Conservation (phyloP, 2,888 invertebrate species). For the Nomada goodeniana region DNA sequence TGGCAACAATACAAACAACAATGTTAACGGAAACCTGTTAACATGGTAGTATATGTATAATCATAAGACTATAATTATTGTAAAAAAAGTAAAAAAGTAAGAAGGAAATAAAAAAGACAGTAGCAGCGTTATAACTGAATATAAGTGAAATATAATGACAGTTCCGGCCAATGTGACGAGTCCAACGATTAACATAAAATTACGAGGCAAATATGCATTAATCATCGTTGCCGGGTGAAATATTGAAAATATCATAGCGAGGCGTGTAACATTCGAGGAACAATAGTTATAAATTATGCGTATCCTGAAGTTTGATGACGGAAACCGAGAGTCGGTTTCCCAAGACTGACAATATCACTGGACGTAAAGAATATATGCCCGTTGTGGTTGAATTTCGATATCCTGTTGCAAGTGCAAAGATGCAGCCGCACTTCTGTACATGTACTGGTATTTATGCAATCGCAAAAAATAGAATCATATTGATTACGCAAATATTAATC, state of each 20-base stretch:
- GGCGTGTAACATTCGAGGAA: not conserved
- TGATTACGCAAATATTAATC: not conserved
- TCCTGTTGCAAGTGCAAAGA: constrained; percentile 77
- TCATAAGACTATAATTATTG: no score
- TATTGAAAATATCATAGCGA: not conserved
- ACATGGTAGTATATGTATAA: no score
- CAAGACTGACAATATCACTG: constrained; percentile 26
- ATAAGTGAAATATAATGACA: not conserved
- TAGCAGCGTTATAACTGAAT: not conserved
- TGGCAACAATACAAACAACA: constrained; percentile 7
- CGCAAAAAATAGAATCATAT: not conserved
- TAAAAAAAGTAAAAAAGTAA: no score
- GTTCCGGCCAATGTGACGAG: not conserved
- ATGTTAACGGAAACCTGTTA: not conserved
- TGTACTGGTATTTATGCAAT: constrained; percentile 32
- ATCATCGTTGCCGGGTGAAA: not conserved
- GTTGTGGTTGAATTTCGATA: constrained; percentile 66
- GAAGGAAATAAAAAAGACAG: no score
- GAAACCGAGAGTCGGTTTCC: constrained; percentile 32
- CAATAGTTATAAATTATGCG: constrained; percentile 2
- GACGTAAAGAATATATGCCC: constrained; percentile 42
- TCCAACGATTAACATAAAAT: not conserved
- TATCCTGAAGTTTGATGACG: not conserved
- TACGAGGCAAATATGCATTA: not conserved
- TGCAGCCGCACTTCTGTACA: constrained; percentile 35